phyloP scores from a whole-genome alignment of 2,888 invertebrate species.

The Therioaphis trifolii region DNA sequence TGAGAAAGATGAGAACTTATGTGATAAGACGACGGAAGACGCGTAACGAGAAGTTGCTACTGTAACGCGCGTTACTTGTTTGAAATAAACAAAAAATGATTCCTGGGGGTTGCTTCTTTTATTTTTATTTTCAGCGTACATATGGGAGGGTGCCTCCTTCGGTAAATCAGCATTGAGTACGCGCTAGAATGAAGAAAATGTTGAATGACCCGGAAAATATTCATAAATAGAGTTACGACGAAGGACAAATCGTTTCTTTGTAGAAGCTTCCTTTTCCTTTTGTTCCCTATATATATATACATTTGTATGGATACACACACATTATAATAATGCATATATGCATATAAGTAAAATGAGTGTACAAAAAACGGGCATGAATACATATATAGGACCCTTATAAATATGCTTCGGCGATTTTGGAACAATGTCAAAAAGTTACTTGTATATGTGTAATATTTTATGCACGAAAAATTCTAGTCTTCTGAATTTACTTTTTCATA shows the following conservation, averaged over 20 bases:
- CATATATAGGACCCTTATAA: slow-evolving; percentile 31
- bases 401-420: slow-evolving; percentile 56
- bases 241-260: slow-evolving; percentile 59
- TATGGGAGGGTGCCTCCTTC: slow-evolving; percentile 37
- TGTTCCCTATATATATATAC: slow-evolving; percentile 45
- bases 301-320: background rate
- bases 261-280: slow-evolving; percentile 49
- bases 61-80: slow-evolving; percentile 34
- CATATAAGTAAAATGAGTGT: slow-evolving; percentile 25
- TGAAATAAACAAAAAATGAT: slow-evolving; percentile 61
- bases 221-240: slow-evolving; percentile 47
- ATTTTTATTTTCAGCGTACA: background rate
- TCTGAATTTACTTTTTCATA: background rate
- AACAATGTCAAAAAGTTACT: slow-evolving; percentile 51
- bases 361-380: background rate
- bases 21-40: slow-evolving; percentile 50
- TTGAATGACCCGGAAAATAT: slow-evolving; percentile 61
- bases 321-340: slow-evolving; percentile 27
- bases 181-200: slow-evolving; percentile 58
- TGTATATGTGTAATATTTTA: background rate
- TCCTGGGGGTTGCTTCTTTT: slow-evolving; percentile 31
- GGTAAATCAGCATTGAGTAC: slow-evolving; percentile 39
- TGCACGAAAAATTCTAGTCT: background rate
- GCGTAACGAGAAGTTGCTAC: slow-evolving; percentile 56
- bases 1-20: slow-evolving; percentile 62